Base-by-base conservation (phyloP, 2,888 invertebrate genomes). In the Glaucopsyche alexis region DNA sequence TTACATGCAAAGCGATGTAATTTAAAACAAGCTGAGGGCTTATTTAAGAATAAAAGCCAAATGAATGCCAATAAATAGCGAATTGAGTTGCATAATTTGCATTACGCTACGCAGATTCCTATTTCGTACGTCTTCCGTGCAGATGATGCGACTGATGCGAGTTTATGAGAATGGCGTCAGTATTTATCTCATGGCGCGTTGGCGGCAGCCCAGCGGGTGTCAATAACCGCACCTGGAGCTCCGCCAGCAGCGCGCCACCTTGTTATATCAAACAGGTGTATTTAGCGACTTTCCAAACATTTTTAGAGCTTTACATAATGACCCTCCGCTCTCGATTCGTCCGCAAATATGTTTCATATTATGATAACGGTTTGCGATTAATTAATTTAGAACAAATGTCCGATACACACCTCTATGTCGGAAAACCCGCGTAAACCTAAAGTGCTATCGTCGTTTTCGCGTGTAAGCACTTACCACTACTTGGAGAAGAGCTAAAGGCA, bases 161-260 rank as follows among this genome's bases (percentile, higher is more conserved):
- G n/a, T 66, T 42, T 42, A 42, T 42, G 16, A 40, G 42, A 66
- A n/a, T 66, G n/a, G n/a, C 38, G 40, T 40, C 42, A 42, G 42
- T 42, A 42, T 42, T n/a, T 66, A 42, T 66, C 66, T n/a, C 66
- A 4, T 42, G 42, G 4, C 42, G 66, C 66, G 66, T 42, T 66
- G 66, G 66, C 66, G 11, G 60, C 29, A 13, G 29, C 60, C 60
- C 60, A 60, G 29, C 42, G 14, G 66, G 42, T 72, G 74, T 74
- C 74, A 74, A 74, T 72, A 74, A 72, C 74, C 74, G 72, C 52
- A 42, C 38, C 69, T 74, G 72, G 74, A 74, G 40, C 40, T 11
- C 14, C 19, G 74, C 74, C 74, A 74, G 74, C 40, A 19, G 11
- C 19, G 7, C n/a, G 65, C 40, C 66, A 66, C 42, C 65, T 66